A percentile compares a stretch with the other conserved stretches of the same genome.
phyloP scores from a whole-genome alignment of 2,888 invertebrate genomes.

The Pristionchus mayeri region DNA sequence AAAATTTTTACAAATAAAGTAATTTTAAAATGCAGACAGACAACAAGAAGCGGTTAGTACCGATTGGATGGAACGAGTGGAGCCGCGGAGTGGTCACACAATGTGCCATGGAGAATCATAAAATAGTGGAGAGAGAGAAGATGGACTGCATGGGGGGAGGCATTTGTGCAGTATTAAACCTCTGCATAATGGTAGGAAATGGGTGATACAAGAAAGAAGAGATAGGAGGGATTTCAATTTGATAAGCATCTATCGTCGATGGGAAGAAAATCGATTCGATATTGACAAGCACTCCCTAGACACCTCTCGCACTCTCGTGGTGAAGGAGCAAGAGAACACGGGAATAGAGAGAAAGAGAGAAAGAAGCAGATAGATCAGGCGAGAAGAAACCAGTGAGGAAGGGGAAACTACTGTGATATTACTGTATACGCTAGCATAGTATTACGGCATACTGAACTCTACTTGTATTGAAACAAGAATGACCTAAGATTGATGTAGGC shows the following conservation, averaged over 20 bases:
- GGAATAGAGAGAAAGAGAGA: constrained; percentile 11
- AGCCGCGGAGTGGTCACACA: background rate
- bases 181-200: constrained; percentile 3
- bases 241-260: constrained; percentile 36
- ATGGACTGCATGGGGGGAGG: background rate
- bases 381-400: constrained; percentile 29
- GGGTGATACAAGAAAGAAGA: constrained; percentile 25
- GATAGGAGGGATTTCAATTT: constrained; percentile 33
- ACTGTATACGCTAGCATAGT: constrained; percentile 25
- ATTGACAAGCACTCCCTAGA: background rate
- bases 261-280: constrained; percentile 8
- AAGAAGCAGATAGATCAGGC: background rate
- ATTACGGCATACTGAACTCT: background rate
- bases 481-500: background rate
- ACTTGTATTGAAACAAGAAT: constrained; percentile 20
- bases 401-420: constrained; percentile 21
- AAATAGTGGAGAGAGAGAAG: background rate
- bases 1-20: background rate
- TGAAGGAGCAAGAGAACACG: background rate
- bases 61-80: constrained; percentile 28
- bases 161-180: constrained; percentile 28
- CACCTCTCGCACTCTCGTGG: background rate
- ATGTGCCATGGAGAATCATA: constrained; percentile 12
- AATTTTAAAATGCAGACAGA: background rate
- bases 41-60: constrained; percentile 23